Evolutionary conservation across 2,888 invertebrate genomes (phyloP).

Genomic region (Hermaeophaga mercurialis): DNA sequence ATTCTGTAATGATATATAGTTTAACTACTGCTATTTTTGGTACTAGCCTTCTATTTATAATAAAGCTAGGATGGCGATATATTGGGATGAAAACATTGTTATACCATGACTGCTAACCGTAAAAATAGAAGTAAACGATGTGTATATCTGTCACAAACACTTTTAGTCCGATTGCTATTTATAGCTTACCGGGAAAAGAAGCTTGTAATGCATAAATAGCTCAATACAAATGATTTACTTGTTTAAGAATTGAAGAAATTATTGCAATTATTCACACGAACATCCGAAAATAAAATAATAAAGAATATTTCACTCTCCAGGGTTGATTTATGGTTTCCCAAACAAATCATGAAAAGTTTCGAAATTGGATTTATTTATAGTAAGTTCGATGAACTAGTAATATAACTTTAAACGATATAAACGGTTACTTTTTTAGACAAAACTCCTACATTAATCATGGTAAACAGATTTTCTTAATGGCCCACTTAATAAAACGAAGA

Average conservation of each 20-base stretch:
- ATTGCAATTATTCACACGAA: background rate
- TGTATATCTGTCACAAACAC: constrained; percentile 12
- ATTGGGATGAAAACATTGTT: constrained; percentile 13
- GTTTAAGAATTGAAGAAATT: background rate
- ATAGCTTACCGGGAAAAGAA: constrained; percentile 7
- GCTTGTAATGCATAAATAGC: constrained; percentile 21
- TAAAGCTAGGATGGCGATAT: constrained; percentile 1
- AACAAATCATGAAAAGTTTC: too few species aligned
- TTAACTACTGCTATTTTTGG: too few species aligned
- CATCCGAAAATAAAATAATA: background rate
- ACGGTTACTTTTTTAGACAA: too few species aligned
- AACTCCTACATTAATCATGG: background rate
- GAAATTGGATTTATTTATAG: too few species aligned
- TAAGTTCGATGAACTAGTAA: too few species aligned
- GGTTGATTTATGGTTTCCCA: too few species aligned
- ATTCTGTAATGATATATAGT: too few species aligned
- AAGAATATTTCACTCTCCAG: too few species aligned
- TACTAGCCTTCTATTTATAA: too few species aligned
- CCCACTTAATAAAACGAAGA: background rate
- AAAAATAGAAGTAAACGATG: constrained; percentile 13
- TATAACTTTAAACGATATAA: too few species aligned
- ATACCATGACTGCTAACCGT: constrained; percentile 14
- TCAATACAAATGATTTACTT: constrained; percentile 5
- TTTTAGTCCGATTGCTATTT: constrained; percentile 10
- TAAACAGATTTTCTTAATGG: background rate